Evolutionary conservation across 2,888 invertebrate species (phyloP), one percentile per base, ranked within the genome.

Genomic region (Rhagium mordax): DNA sequence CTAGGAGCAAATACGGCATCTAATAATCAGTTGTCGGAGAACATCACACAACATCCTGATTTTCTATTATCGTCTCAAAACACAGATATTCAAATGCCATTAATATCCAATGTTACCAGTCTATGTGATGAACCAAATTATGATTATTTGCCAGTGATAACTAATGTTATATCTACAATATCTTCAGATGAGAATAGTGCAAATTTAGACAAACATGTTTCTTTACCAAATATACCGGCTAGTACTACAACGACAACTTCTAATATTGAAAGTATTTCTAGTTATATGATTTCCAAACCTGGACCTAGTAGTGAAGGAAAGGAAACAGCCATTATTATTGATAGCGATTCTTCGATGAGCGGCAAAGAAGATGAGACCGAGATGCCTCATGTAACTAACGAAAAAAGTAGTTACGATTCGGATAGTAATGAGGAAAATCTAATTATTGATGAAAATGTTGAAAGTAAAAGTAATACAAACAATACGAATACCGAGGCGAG

Each of bases 391-490:
- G 49, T 27, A 13, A 33, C 20, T 27, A 6, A 13, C 8, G 10
- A 61, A 10, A 68, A 70, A 33, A 18, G 20, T 15, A 16, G n/a
- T 2, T 27, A 20, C 5, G 64, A 61, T 10, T 29, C 27, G 0
- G 59, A 49, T 15, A 29, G 64, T n/a, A 70, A 70, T 8, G 76
- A 74, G 6, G 73, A 66, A 24, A 69, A 20, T 60, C 66, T 77
- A 29, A 70, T 77, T 10, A 77, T 77, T 47, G 76, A 77, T 62
- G 76, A 76, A 29, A 64, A 21, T 13, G 48, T 24, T 47, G 24
- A 2, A 48, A 16, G 15, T n/a, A 48, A 48, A 48, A 48, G 7
- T 48, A 15, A n/a, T 15, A 15, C 48, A 5, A 29, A 27, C 10
- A 8, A 24, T 24, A 20, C 8, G 2, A 24, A 3, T 24, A 27